Evolutionary conservation across 1,140 invertebrate genomes (phyloP), one percentile per base, ranked within the genome.

Genomic region (Sycobia sp.): DNA sequence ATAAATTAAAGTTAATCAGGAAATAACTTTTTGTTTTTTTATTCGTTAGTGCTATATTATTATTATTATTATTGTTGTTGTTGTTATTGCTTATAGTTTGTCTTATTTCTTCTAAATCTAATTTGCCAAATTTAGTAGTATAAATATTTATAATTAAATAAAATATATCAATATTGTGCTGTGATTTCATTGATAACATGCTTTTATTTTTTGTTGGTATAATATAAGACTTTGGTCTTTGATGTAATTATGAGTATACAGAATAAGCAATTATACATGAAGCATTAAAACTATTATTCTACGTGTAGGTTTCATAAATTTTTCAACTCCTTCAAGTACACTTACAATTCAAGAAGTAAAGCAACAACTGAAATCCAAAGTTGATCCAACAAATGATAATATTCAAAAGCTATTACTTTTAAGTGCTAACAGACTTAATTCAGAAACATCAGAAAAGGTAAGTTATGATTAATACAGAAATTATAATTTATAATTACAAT

Each of bases 361-460:
- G 49, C 73, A 76, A 58, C 57, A 51, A 22, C 43, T 78, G 22
- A 23, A 69, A 32, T 3, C 36, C 1, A 61, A 70, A 50, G 39
- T 49, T 53, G 73, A 80, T 70, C 68, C 71, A 13, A 74, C 67
- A 0, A 65, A 76, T 14, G 67, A 77, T 43, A 80, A 80, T 65
- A 62, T 80, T 4, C 38, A 74, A 59, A 69, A 53, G 58, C 73
- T 80, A 29, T 50, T 81, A 20, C 57, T 69, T 20, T 51, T 79
- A 1, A 75, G 77, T 65, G 68, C 7, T 20, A 69, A 62, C 41
- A 50, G 22, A 34, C 47, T 70, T 11, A 50, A 72, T 51, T n/a
- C 60, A 34, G 29, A 75, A 39, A 71, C 56, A 10, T 46, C 70
- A 4, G 66, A 71, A 7, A 79, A 74, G 39, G 77, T 80, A 70